Base-by-base conservation (phyloP, 2,113 vertebrate genomes). In the Actenoides lindsayi region DNA sequence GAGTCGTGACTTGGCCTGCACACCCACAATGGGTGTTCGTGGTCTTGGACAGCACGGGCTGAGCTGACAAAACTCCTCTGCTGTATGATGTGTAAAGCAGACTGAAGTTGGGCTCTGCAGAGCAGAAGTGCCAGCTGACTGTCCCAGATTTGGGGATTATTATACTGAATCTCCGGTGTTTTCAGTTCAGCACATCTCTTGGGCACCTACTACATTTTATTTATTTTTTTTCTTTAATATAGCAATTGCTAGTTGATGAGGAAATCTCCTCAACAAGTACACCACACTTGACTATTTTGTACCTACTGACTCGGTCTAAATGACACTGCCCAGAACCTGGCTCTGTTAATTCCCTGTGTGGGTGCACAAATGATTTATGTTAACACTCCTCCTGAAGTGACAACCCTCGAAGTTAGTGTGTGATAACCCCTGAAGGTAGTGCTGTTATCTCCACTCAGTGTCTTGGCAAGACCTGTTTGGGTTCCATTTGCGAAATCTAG, bases 191-290 rank as follows among this genome's bases (percentile, higher is more conserved):
- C 33, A 25, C 5, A n/a, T 69, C 13, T 81, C 35, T 70, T 18
- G 15, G 19, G 20, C 42, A 8, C 9, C 48, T 83, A 21, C 41
- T 39, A 10, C 9, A 51, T 35, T 16, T 35, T 39, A 9, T 54
- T 44, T 53, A 12, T 44, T 46, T 74, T 41, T 41, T 65, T 23
- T 50, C 69, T 51, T 87, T 41, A 85, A 59, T 5, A 5, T 9
- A 8, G 13, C 68, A 74, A 4, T 16, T 0, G 0, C 23, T 39
- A 74, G 8, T 56, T 48, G 48, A 20, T 71, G 73, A 75, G 44
- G 44, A 41, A 64, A n/a, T 25, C 30, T 56, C 27, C 37, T 83
- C 59, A 83, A 56, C 56, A 68, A 39, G 28, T 37, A 50, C 6
- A 10, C 20, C 33, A 31, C 63, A 20, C 33, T 31, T 1, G 2